phyloP scores from a whole-genome alignment of 37 sponge, comb jelly and placozoan species.

The Chondrosia reniformis region DNA sequence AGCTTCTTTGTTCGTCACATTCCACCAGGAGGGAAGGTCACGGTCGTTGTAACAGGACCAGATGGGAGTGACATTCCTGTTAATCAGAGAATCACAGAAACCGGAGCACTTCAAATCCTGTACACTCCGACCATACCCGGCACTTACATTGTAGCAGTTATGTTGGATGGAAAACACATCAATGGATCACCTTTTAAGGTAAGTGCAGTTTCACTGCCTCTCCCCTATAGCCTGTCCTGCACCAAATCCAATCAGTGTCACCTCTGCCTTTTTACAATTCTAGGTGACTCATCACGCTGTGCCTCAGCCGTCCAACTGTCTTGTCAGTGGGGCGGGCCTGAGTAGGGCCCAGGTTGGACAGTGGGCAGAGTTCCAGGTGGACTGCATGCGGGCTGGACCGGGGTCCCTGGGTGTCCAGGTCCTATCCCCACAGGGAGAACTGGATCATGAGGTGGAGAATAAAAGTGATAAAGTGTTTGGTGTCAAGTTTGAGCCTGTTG shows the following conservation, averaged over 20 bases:
- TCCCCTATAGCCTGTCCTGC: neutral
- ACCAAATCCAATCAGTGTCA: neutral
- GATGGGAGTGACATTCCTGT: constrained; percentile 17
- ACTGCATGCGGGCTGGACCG: constrained; percentile 28
- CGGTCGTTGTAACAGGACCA: constrained; percentile 12
- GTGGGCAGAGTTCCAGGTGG: constrained; percentile 39
- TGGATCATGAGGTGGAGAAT: neutral
- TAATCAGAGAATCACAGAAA: neutral
- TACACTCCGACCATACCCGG: constrained; percentile 42
- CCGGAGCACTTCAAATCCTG: constrained; percentile 5
- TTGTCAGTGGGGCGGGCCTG: constrained; percentile 17
- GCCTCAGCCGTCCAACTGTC: constrained; percentile 13
- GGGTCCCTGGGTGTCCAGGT: constrained; percentile 26
- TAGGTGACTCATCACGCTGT: constrained; percentile 14
- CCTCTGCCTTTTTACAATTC: neutral
- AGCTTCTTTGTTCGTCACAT: neutral
- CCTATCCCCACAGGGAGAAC: constrained; percentile 3
- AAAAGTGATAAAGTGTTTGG: constrained; percentile 9
- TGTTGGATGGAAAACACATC: constrained; percentile 26
- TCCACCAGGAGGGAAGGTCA: constrained; percentile 3
- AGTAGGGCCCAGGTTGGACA: constrained; percentile 13
- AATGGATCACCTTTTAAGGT: constrained; percentile 38
- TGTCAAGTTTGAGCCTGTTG: neutral
- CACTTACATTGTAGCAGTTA: constrained; percentile 32
- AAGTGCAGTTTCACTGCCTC: neutral